A percentile compares a stretch with the other conserved stretches of the same genome.
Conservation (phyloP, 2,113 vertebrate species). For the Camelus dromedarius region DNA sequence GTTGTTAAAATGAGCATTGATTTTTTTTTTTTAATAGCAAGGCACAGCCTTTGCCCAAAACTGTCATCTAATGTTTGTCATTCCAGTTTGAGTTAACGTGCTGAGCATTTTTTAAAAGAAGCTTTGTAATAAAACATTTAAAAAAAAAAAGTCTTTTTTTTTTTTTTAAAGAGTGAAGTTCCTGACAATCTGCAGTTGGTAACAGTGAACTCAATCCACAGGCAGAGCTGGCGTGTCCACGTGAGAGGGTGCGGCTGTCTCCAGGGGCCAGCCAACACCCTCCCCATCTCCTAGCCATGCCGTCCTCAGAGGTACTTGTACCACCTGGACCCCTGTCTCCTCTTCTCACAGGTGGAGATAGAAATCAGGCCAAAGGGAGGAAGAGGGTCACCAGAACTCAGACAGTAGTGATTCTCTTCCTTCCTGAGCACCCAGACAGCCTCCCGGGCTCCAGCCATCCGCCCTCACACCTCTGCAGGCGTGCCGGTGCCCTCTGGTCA, state of each 20-base stretch:
- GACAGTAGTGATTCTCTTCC: neutral
- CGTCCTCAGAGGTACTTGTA: neutral
- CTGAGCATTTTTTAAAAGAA: slow-evolving; percentile 93
- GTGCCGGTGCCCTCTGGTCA: neutral
- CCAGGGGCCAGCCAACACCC: accelerated
- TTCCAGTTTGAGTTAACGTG: slow-evolving; percentile 92
- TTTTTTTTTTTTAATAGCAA: slow-evolving; percentile 86
- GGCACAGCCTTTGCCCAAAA: slow-evolving; percentile 89
- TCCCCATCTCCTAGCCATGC: accelerated
- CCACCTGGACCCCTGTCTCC: accelerated
- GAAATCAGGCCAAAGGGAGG: too few relatives aligned
- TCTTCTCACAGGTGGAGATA: too few relatives aligned
- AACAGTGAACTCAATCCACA: neutral
- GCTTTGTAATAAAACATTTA: slow-evolving; percentile 92
- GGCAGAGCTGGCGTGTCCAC: neutral
- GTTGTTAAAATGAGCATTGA: slow-evolving; percentile 90
- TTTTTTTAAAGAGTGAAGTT: slow-evolving; percentile 38
- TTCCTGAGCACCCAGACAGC: accelerated
- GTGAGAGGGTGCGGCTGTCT: neutral
- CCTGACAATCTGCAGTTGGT: neutral
- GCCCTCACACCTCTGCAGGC: accelerated
- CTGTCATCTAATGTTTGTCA: slow-evolving; percentile 88
- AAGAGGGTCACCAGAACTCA: neutral
- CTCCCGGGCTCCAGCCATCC: accelerated
- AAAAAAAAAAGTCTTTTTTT: slow-evolving; percentile 54